Evolutionary conservation across 2,113 vertebrate species (phyloP).

Genomic region (Ivindomyrus marchei): DNA sequence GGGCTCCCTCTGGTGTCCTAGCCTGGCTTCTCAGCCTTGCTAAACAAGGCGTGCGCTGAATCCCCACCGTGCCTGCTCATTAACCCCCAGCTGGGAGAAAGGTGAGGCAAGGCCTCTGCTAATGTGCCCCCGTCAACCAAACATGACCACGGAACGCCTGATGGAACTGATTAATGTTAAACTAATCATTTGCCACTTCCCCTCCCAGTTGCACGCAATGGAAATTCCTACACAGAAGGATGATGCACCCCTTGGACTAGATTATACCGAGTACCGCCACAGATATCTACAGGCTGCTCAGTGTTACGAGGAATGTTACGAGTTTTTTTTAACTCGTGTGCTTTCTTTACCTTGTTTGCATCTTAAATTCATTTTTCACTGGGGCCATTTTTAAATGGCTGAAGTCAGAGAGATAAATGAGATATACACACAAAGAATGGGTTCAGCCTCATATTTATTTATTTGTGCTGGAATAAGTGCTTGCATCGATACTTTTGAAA

Average conservation of each 20-base stretch:
- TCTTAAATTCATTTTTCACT: neutral
- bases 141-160: constrained; percentile 12
- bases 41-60: neutral
- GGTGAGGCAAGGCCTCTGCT: constrained; percentile 8
- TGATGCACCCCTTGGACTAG: neutral
- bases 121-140: constrained; percentile 22
- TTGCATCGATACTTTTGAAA: neutral
- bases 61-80: constrained; percentile 5
- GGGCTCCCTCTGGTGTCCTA: constrained; percentile 13
- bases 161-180: constrained; percentile 14
- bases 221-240: neutral
- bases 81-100: constrained; percentile 24
- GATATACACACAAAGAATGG: neutral
- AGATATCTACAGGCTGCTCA: neutral
- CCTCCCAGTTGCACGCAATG: neutral
- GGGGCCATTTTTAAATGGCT: neutral
- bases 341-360: neutral
- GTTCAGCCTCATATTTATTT: neutral
- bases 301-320: neutral
- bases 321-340: neutral
- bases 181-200: constrained; percentile 5
- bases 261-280: neutral
- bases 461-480: neutral
- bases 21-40: neutral
- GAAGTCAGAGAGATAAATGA: neutral